Evolutionary conservation across 64 coral and sea anemone genomes (phyloP), one percentile per base, ranked within the genome.

Genomic region (Porites australiensis): DNA sequence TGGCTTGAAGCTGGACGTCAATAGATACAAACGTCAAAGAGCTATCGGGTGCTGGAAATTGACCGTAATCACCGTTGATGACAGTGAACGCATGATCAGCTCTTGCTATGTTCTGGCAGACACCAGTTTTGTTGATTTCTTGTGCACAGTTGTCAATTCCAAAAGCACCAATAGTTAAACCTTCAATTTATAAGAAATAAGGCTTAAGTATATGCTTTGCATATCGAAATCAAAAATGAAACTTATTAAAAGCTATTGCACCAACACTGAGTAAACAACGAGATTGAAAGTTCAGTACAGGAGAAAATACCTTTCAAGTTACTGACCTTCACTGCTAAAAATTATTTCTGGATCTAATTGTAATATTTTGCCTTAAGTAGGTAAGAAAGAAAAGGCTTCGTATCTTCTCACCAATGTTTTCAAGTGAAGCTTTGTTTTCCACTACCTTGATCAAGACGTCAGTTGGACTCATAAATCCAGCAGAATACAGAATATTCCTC

Each of bases 11-110:
- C 43, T 82, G 16, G 10, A 90, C 23, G 27, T 90, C 88, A 14
- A 95, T 79, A 13, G 80, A 89, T 22, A 95, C 93, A 49, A 95
- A 83, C 22, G 87, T 89, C 7, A 90, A 18, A 50, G 87, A 90
- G 6, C 49, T 8, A 11, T 44, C 70, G 6, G 88, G 93, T 21
- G 93, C 79, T 15, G 93, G 93, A 13, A 90, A 82, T 66, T 95
- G 77, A 18, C 93, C 93, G 49, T 95, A 90, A 49, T 95, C 88
- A 20, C 93, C 81, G 48, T 68, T 79, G 58, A 88, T 83, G 44
- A 95, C 93, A 18, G 62, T 67, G 50, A 73, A 90, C 43, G 88
- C 66, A 4, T 64, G 57, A 3, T 22, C 23, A 13, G 93, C 79
- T 50, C 44, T 70, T 7, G 79, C 67, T 10, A 75, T 4, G 64